Base-by-base conservation (phyloP, 1,140 invertebrate species). In the Elysia chlorotica region DNA sequence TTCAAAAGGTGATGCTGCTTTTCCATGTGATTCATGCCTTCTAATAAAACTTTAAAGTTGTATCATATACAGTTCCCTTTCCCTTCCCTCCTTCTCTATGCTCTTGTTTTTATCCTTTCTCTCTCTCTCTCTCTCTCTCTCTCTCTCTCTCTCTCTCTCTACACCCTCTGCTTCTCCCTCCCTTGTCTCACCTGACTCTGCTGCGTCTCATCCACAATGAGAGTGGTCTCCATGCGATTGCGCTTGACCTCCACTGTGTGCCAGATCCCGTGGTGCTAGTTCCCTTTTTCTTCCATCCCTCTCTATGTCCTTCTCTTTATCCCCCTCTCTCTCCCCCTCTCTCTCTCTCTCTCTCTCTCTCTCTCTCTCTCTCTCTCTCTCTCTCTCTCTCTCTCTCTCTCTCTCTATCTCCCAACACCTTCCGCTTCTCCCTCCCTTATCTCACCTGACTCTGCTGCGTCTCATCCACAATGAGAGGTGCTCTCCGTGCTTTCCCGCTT, bases 191-290 rank as follows among this genome's bases (percentile, higher is more conserved):
- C 67, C 72, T 71, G 75, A 19, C 75, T 81, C 33, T 74, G 65
- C 30, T 78, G 70, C 2, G 66, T 66, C 2, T 74, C 68, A 70
- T 86, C 85, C 19, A 86, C 79, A 19, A 73, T 65, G 14, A 86
- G 70, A 5, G 66, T 81, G 0, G 81, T 83, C 69, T 82, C 82
- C 73, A 82, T 79, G 21, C 81, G 75, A 31, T 85, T 82, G 30
- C 85, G 48, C n/a, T 75, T 72, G 41, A 86, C 73, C 65, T 82
- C 78, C 0, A 86, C 82, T 0, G 59, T 72, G 62, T 85, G 84
- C 82, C 84, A 85, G n/a, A 61, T 54, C n/a, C 80, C 76, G 65
- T 85, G 81, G 67, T 81, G 78, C 0, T 86, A 68, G 10, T 74
- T 73, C 10, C 61, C 57, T n/a, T n/a, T n/a, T 23, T 77, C 80